These are phyloP conservation scores for Temnopleurus reevesii DNA, from an alignment of 53 echinoderm and acorn worm genomes.

Conservation along the genomic window DNA sequence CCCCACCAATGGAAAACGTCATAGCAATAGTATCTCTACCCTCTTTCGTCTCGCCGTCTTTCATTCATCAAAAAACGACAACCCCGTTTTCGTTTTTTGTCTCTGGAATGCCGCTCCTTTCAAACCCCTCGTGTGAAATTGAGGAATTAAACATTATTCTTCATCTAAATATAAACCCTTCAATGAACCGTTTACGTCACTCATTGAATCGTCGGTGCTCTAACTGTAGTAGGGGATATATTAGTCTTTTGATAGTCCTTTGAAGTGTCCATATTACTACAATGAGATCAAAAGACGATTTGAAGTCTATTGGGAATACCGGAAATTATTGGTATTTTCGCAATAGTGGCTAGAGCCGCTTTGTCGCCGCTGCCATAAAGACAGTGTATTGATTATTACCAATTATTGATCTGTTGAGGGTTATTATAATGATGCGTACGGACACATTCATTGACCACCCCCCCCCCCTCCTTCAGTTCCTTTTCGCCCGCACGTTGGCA, in stretches of 20 bases:
- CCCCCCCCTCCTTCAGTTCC: too few relatives aligned
- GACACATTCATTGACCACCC: not conserved
- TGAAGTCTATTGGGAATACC: not conserved
- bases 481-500: not conserved
- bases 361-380: not conserved
- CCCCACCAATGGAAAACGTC: not conserved
- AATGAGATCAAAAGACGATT: not conserved
- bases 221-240: too few relatives aligned
- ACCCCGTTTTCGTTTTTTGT: not conserved
- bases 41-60: not conserved
- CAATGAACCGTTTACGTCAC: not conserved
- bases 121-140: not conserved
- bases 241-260: not conserved
- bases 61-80: not conserved
- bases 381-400: not conserved
- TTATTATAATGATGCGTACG: not conserved
- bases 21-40: not conserved
- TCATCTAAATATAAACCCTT: not conserved
- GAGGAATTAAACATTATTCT: not conserved
- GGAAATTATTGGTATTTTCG: not conserved
- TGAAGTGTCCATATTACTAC: not conserved
- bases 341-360: not conserved
- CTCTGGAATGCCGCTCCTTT: not conserved
- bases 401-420: conserved; percentile 16
- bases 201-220: too few relatives aligned